These are phyloP conservation scores for Pygocentrus nattereri DNA, from an alignment of 2,797 vertebrate genomes.

Conservation along the genomic window DNA sequence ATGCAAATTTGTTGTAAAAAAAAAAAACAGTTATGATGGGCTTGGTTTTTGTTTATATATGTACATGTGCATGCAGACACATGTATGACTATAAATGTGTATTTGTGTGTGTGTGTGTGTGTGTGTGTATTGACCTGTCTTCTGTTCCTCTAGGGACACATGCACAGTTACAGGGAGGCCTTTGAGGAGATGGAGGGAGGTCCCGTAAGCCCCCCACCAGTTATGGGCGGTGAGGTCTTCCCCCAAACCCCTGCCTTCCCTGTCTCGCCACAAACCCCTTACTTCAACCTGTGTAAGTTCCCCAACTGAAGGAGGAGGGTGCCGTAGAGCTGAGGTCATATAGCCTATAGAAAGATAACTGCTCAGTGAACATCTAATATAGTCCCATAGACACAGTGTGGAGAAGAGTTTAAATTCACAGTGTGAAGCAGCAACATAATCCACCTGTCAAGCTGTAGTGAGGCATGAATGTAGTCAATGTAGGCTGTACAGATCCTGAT, in stretches of 20 bases:
- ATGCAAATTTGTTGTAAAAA: too few relatives aligned
- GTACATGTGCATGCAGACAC: neutral
- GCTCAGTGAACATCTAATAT: neutral
- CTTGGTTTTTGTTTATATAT: neutral
- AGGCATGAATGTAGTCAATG: neutral
- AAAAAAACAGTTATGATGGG: too few relatives aligned
- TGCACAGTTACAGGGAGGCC: slow-evolving; percentile 98
- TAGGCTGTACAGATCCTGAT: neutral
- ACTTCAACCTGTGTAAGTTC: slow-evolving; percentile 87
- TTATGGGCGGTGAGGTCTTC: slow-evolving; percentile 90
- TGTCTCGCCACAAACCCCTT: slow-evolving; percentile 85
- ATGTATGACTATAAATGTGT: slow-evolving; percentile 1
- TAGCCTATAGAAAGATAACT: neutral
- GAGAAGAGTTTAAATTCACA: neutral
- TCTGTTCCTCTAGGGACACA: slow-evolving; percentile 84
- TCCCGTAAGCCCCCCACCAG: slow-evolving; percentile 78
- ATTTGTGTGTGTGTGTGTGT: slow-evolving; percentile 24
- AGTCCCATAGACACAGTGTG: neutral
- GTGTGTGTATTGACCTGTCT: slow-evolving; percentile 1
- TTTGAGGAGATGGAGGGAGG: slow-evolving; percentile 93
- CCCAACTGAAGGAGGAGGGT: slow-evolving; percentile 72
- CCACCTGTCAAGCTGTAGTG: too few relatives aligned
- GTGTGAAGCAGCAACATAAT: neutral
- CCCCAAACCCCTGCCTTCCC: slow-evolving; percentile 87
- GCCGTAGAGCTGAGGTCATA: slow-evolving; percentile 69